Evolutionary conservation across 2,113 vertebrate species (phyloP), one percentile per base, ranked within the genome.

Genomic region (Platycercus adscitus): DNA sequence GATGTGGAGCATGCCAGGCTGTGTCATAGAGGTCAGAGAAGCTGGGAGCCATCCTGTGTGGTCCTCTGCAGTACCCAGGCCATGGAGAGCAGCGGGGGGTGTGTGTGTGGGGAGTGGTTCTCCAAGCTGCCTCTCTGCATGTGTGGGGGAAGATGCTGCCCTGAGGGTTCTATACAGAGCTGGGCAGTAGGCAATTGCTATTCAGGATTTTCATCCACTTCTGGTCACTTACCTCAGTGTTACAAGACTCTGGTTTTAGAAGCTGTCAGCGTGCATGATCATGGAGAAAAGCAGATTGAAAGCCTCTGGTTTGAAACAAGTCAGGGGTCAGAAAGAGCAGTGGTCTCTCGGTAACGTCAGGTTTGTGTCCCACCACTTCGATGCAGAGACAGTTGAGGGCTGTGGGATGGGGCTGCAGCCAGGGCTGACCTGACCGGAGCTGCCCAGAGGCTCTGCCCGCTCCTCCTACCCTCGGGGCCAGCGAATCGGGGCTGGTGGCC

Each of bases 381-480:
- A 10, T 28, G 63, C 23, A 20, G 78, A 52, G 46, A 17, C 10
- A 1, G 1, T 12, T 29, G 46, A 41, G 46, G 55, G 55, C 33
- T n/a, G 55, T 13, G 55, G 33, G 33, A 23, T 58, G 56, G 46
- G 24, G 13, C 49, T 37, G 46, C 2, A 3, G 16, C 7, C 31
- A 47, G 7, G 49, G 43, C 46, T 4, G 35, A 4, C 2, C 49
- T 6, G 37, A 1, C 25, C 14, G 0, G 33, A 7, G 65, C 25
- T 29, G 39, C 58, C 50, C 6, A 7, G 52, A 37, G 41, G 61
- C 60, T 52, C 9, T 37, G 65, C 70, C 17, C 7, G 31, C 28
- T 31, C 5, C 8, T 25, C 24, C 15, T 25, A 52, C 37, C 55
- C 43, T 1, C 21, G 63, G 6, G 80, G 49, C 73, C 47, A 2